Base-by-base conservation (phyloP, 2,888 invertebrate genomes). In the Anorthoa munda region DNA sequence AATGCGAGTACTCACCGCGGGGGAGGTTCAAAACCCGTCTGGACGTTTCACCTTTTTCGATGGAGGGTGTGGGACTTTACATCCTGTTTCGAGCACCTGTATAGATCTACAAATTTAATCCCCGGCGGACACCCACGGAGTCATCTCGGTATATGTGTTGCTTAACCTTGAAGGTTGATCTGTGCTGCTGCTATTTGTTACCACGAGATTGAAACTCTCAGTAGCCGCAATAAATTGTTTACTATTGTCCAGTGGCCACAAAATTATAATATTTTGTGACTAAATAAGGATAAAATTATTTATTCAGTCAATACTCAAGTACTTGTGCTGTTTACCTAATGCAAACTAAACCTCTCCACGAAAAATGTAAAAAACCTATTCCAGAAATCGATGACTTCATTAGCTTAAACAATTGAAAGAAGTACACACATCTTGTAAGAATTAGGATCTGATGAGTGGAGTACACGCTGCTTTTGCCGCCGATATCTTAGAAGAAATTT, bases 301-400 rank as follows among this genome's bases (percentile, higher is more conserved):
- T 13, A 60, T 15, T 45, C 18, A 26, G 46, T 12, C 26, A 50
- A 76, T 17, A 15, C 3, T 45, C 4, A 45, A 56, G 18, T 39
- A 64, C 21, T 21, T 23, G n/a, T 64, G 65, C 15, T 45, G 18
- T 51, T 26, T 46, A 18, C 45, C 17, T 50, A 58, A 45, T 76
- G 15, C 31, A 39, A 26, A 75, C n/a, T 48, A 39, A 1, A 23
- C 26, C 12, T 39, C n/a, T 51, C 26, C 21, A 11, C 18, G 23
- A 21, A 45, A 76, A 21, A 45, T 18, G 9, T 45, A 39, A 3
- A 23, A 18, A 26, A 76, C 56, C 12, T 17, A 18, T 58, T 50
- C n/a, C n/a, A 17, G 53, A 48, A 5, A 55, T 74, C 18, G 73
- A 66, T 66, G 76, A 56, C 4, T 55, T 45, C 21, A 76, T 66